phyloP scores from a whole-genome alignment of 1,140 invertebrate genomes.

The Ridgeia piscesae region DNA sequence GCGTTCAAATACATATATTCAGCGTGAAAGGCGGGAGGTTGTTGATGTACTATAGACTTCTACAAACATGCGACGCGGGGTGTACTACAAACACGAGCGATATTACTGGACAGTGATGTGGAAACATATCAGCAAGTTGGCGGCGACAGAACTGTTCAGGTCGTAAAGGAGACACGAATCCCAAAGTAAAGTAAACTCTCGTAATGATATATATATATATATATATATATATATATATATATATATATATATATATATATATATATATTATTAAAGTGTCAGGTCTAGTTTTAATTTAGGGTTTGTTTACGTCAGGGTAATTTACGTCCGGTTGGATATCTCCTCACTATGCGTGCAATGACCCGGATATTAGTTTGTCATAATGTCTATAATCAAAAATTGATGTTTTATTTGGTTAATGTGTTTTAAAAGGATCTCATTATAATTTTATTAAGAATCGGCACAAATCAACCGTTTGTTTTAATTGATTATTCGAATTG shows the following conservation, averaged over 20 bases:
- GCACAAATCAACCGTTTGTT: no score
- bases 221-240: no score
- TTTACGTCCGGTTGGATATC: not conserved
- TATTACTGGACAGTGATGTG: not conserved
- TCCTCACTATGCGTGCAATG: not conserved
- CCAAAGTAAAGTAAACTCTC: no score
- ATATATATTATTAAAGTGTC: not conserved
- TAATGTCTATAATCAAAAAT: not conserved
- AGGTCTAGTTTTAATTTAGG: not conserved
- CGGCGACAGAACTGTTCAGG: not conserved
- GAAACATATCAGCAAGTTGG: not conserved
- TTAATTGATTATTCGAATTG: no score
- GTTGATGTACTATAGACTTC: not conserved
- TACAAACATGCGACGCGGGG: not conserved
- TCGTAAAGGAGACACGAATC: not conserved
- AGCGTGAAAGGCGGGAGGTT: not conserved
- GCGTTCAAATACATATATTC: constrained; percentile 1
- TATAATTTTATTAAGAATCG: no score
- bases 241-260: no score
- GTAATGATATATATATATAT: no score
- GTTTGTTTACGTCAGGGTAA: not conserved
- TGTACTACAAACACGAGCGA: not conserved
- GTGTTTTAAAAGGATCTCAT: no score
- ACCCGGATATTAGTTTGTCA: not conserved
- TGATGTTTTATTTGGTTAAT: not conserved